Base-by-base conservation (phyloP, 2,113 vertebrate genomes). In the Leucosticte australis region DNA sequence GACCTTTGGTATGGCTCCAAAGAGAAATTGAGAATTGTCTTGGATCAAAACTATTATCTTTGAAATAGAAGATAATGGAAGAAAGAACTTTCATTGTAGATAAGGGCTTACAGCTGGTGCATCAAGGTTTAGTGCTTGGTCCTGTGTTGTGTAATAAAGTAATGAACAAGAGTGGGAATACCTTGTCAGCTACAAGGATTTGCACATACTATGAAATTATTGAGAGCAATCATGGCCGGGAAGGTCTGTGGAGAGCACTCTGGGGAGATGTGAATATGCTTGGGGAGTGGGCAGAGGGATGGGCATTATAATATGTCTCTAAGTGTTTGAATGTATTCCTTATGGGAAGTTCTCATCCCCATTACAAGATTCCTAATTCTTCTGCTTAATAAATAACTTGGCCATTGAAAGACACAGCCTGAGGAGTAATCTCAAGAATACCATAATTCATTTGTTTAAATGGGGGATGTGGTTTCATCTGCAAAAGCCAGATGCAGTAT, bases 141-240 rank as follows among this genome's bases (percentile, higher is more conserved):
- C 41, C 49, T 55, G 21, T 35, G 24, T n/a, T 56, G 52, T 59
- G 13, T 24, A 53, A 70, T 31, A 28, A 3, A 59, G 27, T 31
- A 64, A 59, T 14, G 46, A 89, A 64, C 17, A 33, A 60, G 69
- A 53, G 41, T 64, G 23, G 26, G 56, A 84, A 13, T 57, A 52
- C 21, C 24, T 70, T 50, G 56, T 68, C 24, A 87, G 4, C 35
- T 13, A 26, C 35, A 37, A 77, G 89, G n/a, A 59, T 67, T 62
- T 92, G 47, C 22, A n/a, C 26, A 11, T 23, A 37, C 4, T 15
- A 30, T 10, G 42, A 74, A 50, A 41, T 70, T 68, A 42, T 52
- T 69, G 71, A 26, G 74, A 90, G 27, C 4, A 9, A 6, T 35
- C 0, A 1, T 50, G 63, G 12, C 75, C 0, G 1, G 46, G 8